Evolutionary conservation across 64 coral and sea anemone species (phyloP), one percentile per base, ranked within the genome.

Genomic region (Actinia tenebrosa): DNA sequence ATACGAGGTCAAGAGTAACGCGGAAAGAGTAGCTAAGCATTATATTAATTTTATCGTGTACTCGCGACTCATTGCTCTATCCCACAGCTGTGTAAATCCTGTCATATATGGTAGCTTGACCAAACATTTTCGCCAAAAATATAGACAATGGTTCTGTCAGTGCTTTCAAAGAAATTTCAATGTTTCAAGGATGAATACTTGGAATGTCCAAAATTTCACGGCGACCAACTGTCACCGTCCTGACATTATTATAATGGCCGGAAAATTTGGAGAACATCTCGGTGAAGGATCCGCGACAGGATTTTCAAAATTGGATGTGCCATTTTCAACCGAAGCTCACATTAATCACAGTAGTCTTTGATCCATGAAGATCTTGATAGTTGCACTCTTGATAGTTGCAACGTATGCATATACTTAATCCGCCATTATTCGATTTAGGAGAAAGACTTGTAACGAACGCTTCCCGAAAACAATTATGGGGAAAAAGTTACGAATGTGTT

Each of bases 31-130:
- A 23, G 63, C 63, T 8, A 66, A 66, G n/a, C 10, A 66, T n/a
- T 66, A 66, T n/a, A 20, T 66, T n/a, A 66, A 66, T 20, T 66
- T 66, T 66, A 66, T 66, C 10, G 63, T 66, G 10, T 66, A 66
- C 63, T 7, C 63, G 22, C 63, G 63, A 25, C 63, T 66, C 9
- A 4, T 66, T 23, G 63, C 63, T 23, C 15, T 66, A 9, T 66
- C 63, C 3, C 63, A 66, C 63, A 66, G 63, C 63, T 66, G 63
- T 66, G 63, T 66, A 66, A 66, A 66, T n/a, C 63, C 63, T 66
- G n/a, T 66, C 63, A 23, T 66, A 23, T 66, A 66, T 23, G 63
- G 63, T 3, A 25, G 19, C 63, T 7, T 66, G 63, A 66, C 63
- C 22, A 66, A 23, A 23, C 20, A 66, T 66, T 66, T 66, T 2